Base-by-base conservation (phyloP, 1,140 invertebrate species). In the Thaumetopoea pityocampa region DNA sequence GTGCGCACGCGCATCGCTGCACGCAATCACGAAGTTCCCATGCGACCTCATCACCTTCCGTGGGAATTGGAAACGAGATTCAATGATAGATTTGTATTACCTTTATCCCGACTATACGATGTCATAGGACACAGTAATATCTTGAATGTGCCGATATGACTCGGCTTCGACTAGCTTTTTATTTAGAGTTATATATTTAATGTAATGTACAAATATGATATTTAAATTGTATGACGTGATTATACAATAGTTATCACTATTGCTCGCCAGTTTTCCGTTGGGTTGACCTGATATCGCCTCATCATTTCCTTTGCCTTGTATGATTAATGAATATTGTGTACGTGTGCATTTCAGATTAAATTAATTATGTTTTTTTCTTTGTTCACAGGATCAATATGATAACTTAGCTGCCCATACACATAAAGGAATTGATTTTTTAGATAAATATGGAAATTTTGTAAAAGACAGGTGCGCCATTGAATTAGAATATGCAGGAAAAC, bases 371-470 rank as follows among this genome's bases (percentile, higher is more conserved):
- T 11, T 42, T 62, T 76, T 62, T 63, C 51, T 79, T 86, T 85
- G 58, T 92, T 90, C 65, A 48, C 90, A 99, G 98, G 98, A 99
- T 89, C 97, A 99, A 88, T 98, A 96, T 88, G 96, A 98, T 67
- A 96, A 96, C 88, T 90, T 99, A 80, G 92, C 95, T 60, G 86
- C 90, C 56, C 97, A 99, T 86, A 98, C 98, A 60, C 92, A 97
- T 78, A 98, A 96, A 88, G 97, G 98, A 67, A 98, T 99, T 65
- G 97, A 99, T 60, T 98, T 98, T 87, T 89, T 98, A 78, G 98
- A 99, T 78, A 92, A 91, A 86, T 98, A 95, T 89, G 94, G 94
- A 48, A 93, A 95, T 79, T 99, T 98, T 71, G 91, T 98, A 32
- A 92, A 96, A 54, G 97, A 99, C 71, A 86, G 97, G 67, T 96